Base-by-base conservation (phyloP, 2,797 vertebrate genomes). In the Ciconia nigra region DNA sequence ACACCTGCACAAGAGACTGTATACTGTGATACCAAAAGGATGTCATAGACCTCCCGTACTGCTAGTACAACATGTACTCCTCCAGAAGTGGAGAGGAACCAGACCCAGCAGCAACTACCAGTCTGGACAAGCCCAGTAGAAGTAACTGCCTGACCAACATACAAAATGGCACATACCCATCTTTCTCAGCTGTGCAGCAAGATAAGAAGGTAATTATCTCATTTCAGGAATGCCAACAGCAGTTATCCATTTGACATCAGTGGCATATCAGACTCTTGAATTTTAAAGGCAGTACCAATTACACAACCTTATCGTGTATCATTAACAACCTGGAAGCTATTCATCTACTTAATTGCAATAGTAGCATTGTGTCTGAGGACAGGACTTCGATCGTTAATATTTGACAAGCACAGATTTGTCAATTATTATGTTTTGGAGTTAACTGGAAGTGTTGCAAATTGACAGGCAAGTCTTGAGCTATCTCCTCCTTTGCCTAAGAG, bases 351-450 rank as follows among this genome's bases (percentile, higher is more conserved):
- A 90, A 94, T 65, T 89, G 41, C 55, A 77, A 41, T 7, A 25
- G n/a, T 41, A 94, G 39, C 39, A 87, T 77, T 78, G 33, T 77
- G 52, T 70, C 83, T 93, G 70, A 87, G 19, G 47, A 89, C 19
- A n/a, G 37, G 17, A 37, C 44, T 86, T 81, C 4, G 3, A 58
- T 54, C 0, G 0, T 83, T 83, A 90, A 55, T 66, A 79, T 70
- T 72, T 82, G 80, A 95, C 29, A 70, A 89, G 51, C 15, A 70
- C 31, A 73, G 31, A 73, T 37, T 73, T 84, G 31, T 59, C 70
- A 55, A 74, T 82, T 94, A 78, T 42, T 87, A 52, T 87, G 42
- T 76, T 94, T 92, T 80, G 59, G n/a, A 92, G 17, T 69, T 55
- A 93, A 91, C 90, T 20, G 7, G 31, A 87, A 93, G 5, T 17